Base-by-base conservation (phyloP, 1,140 invertebrate genomes). In the Diploscapter pachys region DNA sequence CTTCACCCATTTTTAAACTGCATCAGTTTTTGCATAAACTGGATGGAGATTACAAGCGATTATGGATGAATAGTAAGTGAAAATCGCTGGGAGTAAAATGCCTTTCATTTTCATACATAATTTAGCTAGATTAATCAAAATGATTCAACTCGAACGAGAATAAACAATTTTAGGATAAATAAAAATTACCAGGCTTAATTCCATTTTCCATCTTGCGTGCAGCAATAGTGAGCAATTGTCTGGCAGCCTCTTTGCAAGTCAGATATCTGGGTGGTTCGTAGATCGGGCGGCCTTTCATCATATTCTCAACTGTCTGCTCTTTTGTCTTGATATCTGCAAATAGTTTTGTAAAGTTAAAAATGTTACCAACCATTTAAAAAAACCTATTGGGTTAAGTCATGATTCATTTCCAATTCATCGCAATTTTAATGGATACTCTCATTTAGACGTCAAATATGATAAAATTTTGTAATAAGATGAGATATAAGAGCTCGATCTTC, bases 251-350 rank as follows among this genome's bases (percentile, higher is more conserved):
- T 63, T 89, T 89, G 0, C 93, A 93, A 13, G 89, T 91, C 94
- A 98, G 96, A 86, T 94, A 98, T 78, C 91, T 89, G 4, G 96
- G 92, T 11, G 95, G 93, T 89, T 97, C 93, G 86, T 93, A 99
- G 80, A 93, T 91, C 79, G 91, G 91, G 78, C 92, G 91, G 83
- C 93, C 94, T 85, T 88, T 88, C 81, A 92, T 92, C 75, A 99
- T 86, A 86, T 94, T 96, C 86, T 98, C 95, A 76, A 94, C 88
- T 59, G 93, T 95, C 80, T 95, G 95, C 87, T 99, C 96, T 88
- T 98, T 98, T 1, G 98, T 92, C 90, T 97, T 96, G 73, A 99
- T 98, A 89, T 99, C 96, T 89, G 81, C 75, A 86, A 87, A 65
- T 61, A 65, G 31, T 64, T n/a, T 57, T 80, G 51, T n/a, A 81